These are phyloP conservation scores for Theristicus caerulescens DNA, from an alignment of 2,113 vertebrate genomes.

Conservation along the genomic window DNA sequence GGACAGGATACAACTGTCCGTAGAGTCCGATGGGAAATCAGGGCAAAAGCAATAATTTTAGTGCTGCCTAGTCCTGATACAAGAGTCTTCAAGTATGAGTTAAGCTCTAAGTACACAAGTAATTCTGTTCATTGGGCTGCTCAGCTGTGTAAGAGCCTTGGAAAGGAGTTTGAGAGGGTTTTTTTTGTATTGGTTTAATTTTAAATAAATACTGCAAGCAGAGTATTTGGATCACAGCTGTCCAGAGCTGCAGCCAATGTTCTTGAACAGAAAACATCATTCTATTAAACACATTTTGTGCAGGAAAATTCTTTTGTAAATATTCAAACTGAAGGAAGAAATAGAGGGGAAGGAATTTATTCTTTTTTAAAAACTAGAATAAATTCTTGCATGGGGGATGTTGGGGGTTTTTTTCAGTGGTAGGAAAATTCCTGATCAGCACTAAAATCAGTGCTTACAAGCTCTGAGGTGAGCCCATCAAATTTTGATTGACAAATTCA, in stretches of 20 bases:
- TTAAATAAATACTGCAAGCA: neutral
- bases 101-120: neutral
- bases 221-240: neutral
- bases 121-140: neutral
- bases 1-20: neutral
- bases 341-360: neutral
- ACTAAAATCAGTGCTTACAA: neutral
- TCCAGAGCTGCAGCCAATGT: neutral
- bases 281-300: neutral
- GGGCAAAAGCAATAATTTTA: neutral
- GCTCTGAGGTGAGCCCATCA: neutral
- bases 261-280: neutral
- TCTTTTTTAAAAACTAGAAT: neutral
- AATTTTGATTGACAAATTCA: neutral
- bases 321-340: neutral
- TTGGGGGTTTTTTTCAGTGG: neutral
- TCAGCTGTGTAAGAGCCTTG: neutral
- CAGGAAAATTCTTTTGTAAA: neutral
- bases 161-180: neutral
- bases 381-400: neutral
- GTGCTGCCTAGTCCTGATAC: neutral
- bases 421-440: neutral
- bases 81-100: neutral
- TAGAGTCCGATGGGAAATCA: neutral
- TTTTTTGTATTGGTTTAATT: neutral